Conservation (phyloP, 1,140 invertebrate genomes). For the Homalodisca vitripennis region DNA sequence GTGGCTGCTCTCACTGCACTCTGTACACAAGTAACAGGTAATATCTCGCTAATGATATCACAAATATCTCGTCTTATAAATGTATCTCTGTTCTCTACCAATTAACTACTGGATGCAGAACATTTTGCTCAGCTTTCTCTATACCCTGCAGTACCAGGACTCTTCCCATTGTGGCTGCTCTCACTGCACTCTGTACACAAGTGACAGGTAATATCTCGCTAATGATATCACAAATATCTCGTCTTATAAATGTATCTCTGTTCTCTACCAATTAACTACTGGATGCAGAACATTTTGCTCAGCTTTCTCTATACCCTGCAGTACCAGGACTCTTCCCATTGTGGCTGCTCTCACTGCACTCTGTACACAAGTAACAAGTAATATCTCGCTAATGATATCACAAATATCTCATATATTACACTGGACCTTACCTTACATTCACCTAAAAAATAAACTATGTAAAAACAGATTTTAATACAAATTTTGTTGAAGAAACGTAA, state of each 20-base stretch:
- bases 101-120: slow-evolving; percentile 95
- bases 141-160: slow-evolving; percentile 94
- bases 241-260: slow-evolving; percentile 97
- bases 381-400: no score
- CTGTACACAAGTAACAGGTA: no score
- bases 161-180: slow-evolving; percentile 84
- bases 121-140: slow-evolving; percentile 96
- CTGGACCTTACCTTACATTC: no score
- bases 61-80: slow-evolving; percentile 92
- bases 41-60: slow-evolving; percentile 84
- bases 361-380: no score
- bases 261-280: slow-evolving; percentile 98
- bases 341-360: slow-evolving; percentile 88
- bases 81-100: slow-evolving; percentile 99
- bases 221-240: slow-evolving; percentile 89
- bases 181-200: slow-evolving; percentile 75
- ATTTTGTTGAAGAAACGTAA: no score
- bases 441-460: no score
- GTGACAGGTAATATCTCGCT: slow-evolving; percentile 73
- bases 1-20: slow-evolving; percentile 88
- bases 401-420: no score
- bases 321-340: slow-evolving; percentile 82
- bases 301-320: slow-evolving; percentile 97
- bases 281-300: slow-evolving; percentile 94
- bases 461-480: no score